A percentile compares a stretch with the other conserved stretches of the same genome.
These are phyloP conservation scores for Mesaphorura yosii DNA, from an alignment of 1,140 invertebrate genomes.

Conservation along the genomic window DNA sequence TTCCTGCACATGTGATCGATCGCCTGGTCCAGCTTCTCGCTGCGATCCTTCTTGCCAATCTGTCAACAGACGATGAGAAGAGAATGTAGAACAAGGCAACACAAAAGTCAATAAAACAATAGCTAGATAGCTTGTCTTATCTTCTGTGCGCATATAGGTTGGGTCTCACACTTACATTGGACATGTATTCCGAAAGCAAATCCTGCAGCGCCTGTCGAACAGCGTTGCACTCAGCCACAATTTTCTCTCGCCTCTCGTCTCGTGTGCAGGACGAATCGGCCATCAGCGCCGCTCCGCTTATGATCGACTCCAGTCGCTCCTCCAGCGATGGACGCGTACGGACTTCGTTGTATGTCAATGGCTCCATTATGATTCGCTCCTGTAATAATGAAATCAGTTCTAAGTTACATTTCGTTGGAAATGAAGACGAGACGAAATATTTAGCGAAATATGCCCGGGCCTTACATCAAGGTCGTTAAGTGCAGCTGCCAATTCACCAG, in stretches of 20 bases:
- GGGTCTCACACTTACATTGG: conserved; percentile 67
- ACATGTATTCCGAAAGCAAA: conserved; percentile 90
- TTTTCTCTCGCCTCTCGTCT: conserved; percentile 82
- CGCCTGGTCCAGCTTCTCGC: conserved; percentile 77
- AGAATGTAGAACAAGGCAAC: conserved; percentile 14
- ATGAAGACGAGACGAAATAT: conserved; percentile 1
- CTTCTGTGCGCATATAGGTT: conserved; percentile 1
- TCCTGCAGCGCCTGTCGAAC: conserved; percentile 97
- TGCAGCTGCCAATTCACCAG: conserved; percentile 87
- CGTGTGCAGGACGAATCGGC: conserved; percentile 90
- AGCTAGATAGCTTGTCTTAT: not conserved
- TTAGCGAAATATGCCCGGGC: no score
- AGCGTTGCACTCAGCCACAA: conserved; percentile 96
- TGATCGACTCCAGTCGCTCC: conserved; percentile 91
- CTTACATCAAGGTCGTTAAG: conserved; percentile 89
- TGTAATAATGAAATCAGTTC: conserved; percentile 34
- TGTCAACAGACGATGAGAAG: no score
- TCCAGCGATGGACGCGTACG: conserved; percentile 88
- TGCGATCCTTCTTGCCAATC: conserved; percentile 84
- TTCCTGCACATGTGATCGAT: conserved; percentile 95
- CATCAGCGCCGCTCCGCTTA: conserved; percentile 93
- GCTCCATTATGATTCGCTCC: conserved; percentile 95
- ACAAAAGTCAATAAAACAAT: not conserved
- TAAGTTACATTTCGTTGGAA: not conserved
- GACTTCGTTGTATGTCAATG: conserved; percentile 82